These are phyloP conservation scores for Acrobasis consociella DNA, from an alignment of 2,888 invertebrate genomes.

Conservation along the genomic window DNA sequence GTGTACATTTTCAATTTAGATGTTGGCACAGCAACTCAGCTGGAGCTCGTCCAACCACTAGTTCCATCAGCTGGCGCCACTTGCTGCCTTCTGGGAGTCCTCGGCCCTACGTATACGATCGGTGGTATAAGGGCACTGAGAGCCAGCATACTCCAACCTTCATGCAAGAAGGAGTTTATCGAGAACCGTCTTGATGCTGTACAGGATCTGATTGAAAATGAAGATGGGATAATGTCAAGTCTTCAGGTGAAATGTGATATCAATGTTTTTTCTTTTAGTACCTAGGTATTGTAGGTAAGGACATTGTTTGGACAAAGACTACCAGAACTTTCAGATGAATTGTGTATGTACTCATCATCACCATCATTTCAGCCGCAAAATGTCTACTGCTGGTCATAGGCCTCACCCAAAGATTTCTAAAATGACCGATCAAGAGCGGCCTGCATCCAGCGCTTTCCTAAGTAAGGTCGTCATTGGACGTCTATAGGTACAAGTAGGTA, in stretches of 20 bases:
- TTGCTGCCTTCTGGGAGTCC: constrained; percentile 70
- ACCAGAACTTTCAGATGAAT: no score
- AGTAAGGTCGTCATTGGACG: no score
- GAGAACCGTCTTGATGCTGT: constrained; percentile 88
- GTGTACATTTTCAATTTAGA: constrained; percentile 75
- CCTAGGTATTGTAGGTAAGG: no score
- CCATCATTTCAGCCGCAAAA: no score
- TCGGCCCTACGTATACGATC: constrained; percentile 69
- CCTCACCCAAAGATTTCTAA: no score
- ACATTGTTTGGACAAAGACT: no score
- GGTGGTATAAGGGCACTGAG: constrained; percentile 91
- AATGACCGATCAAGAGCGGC: no score
- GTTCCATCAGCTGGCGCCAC: constrained; percentile 70
- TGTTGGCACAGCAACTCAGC: constrained; percentile 89
- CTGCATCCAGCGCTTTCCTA: no score
- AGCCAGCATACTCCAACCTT: constrained; percentile 91
- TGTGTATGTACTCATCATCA: no score
- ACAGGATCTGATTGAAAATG: constrained; percentile 87
- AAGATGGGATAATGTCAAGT: constrained; percentile 83
- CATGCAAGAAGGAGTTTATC: constrained; percentile 85
- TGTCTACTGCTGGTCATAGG: no score
- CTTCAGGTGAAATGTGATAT: constrained; percentile 79
- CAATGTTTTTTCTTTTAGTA: constrained; percentile 65
- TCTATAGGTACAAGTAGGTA: no score
- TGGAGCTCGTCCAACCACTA: constrained; percentile 87